phyloP scores from a whole-genome alignment of 2,888 invertebrate genomes.

The Mayetiola destructor region DNA sequence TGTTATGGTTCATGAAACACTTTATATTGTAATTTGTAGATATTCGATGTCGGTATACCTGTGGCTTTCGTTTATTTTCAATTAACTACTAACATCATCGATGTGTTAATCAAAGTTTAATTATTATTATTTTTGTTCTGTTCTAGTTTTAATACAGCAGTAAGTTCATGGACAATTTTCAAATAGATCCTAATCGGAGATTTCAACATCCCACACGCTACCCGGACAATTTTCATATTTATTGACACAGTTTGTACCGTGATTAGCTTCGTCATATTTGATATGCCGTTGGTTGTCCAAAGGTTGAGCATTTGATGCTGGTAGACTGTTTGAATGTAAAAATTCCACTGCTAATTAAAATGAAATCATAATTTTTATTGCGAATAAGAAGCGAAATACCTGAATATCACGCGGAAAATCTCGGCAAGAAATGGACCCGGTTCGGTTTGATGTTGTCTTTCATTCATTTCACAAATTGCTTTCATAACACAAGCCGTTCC shows the following conservation, averaged over 20 bases:
- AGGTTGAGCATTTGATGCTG: background rate
- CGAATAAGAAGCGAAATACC: slow-evolving; percentile 25
- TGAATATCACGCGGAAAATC: slow-evolving; percentile 48
- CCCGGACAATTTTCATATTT: background rate
- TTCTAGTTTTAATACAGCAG: too few species aligned
- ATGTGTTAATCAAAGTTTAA: too few species aligned
- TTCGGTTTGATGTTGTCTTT: slow-evolving; percentile 25
- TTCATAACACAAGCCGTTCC: slow-evolving; percentile 31
- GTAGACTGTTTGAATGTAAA: background rate
- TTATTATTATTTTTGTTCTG: too few species aligned
- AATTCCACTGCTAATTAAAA: background rate
- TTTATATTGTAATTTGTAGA: too few species aligned
- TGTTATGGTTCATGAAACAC: too few species aligned
- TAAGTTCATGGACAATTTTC: too few species aligned
- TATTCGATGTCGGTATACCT: too few species aligned
- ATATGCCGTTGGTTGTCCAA: slow-evolving; percentile 18
- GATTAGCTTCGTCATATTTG: slow-evolving; percentile 29
- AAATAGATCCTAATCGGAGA: background rate
- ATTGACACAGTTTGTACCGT: slow-evolving; percentile 25
- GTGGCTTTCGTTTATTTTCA: too few species aligned
- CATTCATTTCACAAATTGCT: slow-evolving; percentile 30
- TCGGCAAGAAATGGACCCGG: slow-evolving; percentile 49
- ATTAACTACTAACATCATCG: too few species aligned
- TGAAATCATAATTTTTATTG: slow-evolving; percentile 1
- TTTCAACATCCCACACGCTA: background rate